Evolutionary conservation across 2,888 invertebrate species (phyloP), one percentile per base, ranked within the genome.

Genomic region (Drosophila vallismaia): DNA sequence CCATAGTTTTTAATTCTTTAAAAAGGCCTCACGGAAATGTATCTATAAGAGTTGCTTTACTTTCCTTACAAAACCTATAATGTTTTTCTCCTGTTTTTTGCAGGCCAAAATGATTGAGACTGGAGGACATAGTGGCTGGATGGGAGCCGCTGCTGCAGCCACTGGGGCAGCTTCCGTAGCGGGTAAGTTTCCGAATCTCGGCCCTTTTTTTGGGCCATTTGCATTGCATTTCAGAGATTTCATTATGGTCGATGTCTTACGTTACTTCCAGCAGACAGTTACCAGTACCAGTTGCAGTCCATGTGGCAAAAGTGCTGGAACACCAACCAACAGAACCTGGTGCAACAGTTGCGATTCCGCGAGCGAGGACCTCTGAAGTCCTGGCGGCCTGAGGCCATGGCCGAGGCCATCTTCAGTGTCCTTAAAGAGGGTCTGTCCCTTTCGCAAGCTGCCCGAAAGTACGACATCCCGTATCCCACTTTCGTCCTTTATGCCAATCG

Each of bases 261-360:
- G 12, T 69, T 59, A 29, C 59, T 66, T 77, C 72, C 72, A 85
- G 91, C 95, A 95, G 97, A 97, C 94, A 97, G 97, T 94, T 97
- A 97, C 94, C 97, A 97, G 92, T 97, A 97, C 92, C 97, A 97
- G 93, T 93, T 97, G 91, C 97, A 97, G 92, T 97, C 97, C 71
- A 96, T 97, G 95, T 97, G 97, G 97, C 97, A 97, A 92, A 97
- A 97, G 92, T 97, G 97, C 92, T 97, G 97, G 97, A 97, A 96
- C 92, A 97, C 97, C 77, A 97, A 97, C 92, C 97, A 97, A 92
- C 96, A 96, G 89, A 94, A 97, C 91, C 95, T 97, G 69, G 97
- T 91, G 68, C 97, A 97, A 92, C 97, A 97, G 92, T 92, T 97
- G 88, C 94, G 97, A 87, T 97, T 97, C 93, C 95, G 97, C 63